phyloP scores from a whole-genome alignment of 2,888 invertebrate species.

The Pandemis heparana region DNA sequence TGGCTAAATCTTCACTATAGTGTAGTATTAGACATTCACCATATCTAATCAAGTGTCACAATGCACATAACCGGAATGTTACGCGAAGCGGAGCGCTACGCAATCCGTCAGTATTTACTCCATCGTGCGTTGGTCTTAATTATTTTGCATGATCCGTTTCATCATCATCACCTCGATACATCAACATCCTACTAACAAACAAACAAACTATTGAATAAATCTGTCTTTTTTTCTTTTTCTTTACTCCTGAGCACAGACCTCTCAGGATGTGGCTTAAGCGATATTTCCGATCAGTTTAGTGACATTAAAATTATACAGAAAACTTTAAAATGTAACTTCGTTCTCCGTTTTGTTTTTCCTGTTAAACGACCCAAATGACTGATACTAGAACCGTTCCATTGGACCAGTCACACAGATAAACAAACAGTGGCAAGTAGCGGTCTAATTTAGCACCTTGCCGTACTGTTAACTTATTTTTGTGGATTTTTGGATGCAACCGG shows the following conservation, averaged over 20 bases:
- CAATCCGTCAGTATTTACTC: slow-evolving; percentile 35
- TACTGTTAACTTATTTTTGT: slow-evolving; percentile 23
- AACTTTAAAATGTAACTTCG: not conserved
- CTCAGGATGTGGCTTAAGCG: too few relatives aligned
- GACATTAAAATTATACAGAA: not conserved
- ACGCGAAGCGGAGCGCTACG: slow-evolving; percentile 46
- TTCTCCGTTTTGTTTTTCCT: not conserved
- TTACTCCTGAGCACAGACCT: too few relatives aligned
- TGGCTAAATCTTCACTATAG: not conserved
- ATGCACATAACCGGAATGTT: slow-evolving; percentile 50
- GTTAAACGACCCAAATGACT: slow-evolving; percentile 16
- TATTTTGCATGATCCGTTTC: slow-evolving; percentile 23
- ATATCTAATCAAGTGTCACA: slow-evolving; percentile 49
- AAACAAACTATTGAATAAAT: too few relatives aligned
- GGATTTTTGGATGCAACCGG: not conserved
- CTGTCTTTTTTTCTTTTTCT: too few relatives aligned
- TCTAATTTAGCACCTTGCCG: slow-evolving; percentile 30
- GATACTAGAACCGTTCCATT: slow-evolving; percentile 34
- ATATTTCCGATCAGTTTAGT: not conserved
- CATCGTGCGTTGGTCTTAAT: slow-evolving; percentile 34
- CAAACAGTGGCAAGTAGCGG: slow-evolving; percentile 28
- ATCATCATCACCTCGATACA: too few relatives aligned
- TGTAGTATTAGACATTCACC: slow-evolving; percentile 29
- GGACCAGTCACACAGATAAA: slow-evolving; percentile 28
- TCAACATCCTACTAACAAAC: too few relatives aligned